These are phyloP conservation scores for Ennomos erosarius DNA, from an alignment of 2,888 invertebrate genomes.

Conservation along the genomic window DNA sequence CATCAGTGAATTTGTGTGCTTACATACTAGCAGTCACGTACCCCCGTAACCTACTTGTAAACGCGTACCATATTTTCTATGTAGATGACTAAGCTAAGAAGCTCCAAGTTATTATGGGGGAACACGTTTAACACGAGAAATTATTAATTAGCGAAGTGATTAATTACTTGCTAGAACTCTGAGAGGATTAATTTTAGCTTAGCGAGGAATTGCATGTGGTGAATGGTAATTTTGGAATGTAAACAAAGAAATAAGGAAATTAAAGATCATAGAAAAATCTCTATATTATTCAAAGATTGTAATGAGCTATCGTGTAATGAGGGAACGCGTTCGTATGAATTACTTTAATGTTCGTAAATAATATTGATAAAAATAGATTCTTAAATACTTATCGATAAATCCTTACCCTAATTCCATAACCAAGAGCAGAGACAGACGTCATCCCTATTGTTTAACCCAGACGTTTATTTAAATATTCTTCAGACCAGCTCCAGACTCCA, in stretches of 20 bases:
- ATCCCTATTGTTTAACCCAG: conserved; percentile 75
- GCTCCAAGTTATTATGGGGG: conserved; percentile 31
- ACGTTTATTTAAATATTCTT: conserved; percentile 79
- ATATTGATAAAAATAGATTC: conserved; percentile 13
- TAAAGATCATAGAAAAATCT: no score
- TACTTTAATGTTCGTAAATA: background rate
- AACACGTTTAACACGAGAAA: conserved; percentile 35
- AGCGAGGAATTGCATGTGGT: conserved; percentile 41
- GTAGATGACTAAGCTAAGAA: conserved; percentile 31
- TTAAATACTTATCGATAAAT: conserved; percentile 36
- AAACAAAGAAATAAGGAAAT: background rate
- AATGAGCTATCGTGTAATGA: no score
- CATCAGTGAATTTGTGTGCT: no score
- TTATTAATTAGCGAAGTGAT: conserved; percentile 67
- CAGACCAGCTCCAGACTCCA: conserved; percentile 57
- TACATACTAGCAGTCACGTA: no score
- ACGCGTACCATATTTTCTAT: background rate
- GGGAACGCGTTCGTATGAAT: no score
- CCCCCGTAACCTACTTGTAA: no score
- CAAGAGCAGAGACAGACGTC: conserved; percentile 69
- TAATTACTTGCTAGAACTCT: conserved; percentile 55
- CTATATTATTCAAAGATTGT: no score
- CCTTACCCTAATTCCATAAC: conserved; percentile 72
- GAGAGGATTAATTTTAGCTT: conserved; percentile 52
- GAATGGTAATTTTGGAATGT: conserved; percentile 2